phyloP scores from a whole-genome alignment of 2,888 invertebrate genomes.

The Mellilla xanthometata region DNA sequence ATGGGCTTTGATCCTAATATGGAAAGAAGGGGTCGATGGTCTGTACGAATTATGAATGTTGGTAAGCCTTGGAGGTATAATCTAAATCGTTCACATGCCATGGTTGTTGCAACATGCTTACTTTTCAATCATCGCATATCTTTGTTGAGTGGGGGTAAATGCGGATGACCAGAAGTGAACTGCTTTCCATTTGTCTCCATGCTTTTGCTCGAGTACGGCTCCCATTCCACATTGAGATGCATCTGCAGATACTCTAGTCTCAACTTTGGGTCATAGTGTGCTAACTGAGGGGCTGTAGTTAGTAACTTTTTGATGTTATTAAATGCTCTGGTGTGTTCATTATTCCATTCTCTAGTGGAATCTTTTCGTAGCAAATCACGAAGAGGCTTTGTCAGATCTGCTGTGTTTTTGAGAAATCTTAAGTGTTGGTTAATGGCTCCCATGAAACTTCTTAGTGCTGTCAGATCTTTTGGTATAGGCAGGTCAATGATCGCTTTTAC shows the following conservation, averaged over 20 bases:
- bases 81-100: conserved; percentile 12
- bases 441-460: conserved; percentile 8
- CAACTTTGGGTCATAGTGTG: conserved; percentile 6
- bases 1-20: conserved; percentile 2
- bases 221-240: conserved; percentile 5
- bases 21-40: conserved; percentile 1
- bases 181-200: conserved; percentile 2
- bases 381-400: conserved; percentile 5
- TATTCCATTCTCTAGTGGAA: conserved; percentile 1
- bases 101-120: conserved; percentile 10
- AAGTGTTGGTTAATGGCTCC: conserved; percentile 6
- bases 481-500: neutral
- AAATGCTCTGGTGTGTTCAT: conserved; percentile 3
- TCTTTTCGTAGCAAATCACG: conserved; percentile 5
- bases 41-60: neutral
- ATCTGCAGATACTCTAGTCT: conserved; percentile 6
- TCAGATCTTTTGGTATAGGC: conserved; percentile 2
- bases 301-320: conserved; percentile 4
- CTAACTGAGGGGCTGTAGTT: conserved; percentile 4
- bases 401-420: conserved; percentile 6
- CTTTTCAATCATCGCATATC: conserved; percentile 13
- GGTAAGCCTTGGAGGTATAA: conserved; percentile 7
- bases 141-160: conserved; percentile 5
- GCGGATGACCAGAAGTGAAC: conserved; percentile 5
- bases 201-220: neutral